Conservation (phyloP, 1,140 invertebrate species). For the Pteromalus puparum region DNA sequence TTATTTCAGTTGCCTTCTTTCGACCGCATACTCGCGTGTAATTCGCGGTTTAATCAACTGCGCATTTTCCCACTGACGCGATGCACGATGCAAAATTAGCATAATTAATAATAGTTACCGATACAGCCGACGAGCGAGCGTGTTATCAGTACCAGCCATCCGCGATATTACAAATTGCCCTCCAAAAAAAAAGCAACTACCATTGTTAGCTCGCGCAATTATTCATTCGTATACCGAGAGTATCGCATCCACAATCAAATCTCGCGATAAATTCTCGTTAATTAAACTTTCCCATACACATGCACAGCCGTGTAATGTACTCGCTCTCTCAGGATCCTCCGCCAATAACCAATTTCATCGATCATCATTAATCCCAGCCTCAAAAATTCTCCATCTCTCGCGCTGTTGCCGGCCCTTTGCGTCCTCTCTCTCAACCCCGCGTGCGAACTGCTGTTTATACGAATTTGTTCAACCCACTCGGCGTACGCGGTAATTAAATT, state of each 20-base stretch:
- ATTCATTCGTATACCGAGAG: background rate
- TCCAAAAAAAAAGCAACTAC: background rate
- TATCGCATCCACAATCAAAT: background rate
- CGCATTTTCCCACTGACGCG: too few relatives aligned
- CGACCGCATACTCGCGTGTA: too few relatives aligned
- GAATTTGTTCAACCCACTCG: conserved; percentile 8
- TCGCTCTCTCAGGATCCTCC: background rate
- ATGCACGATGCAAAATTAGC: too few relatives aligned
- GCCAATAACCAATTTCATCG: conserved; percentile 5
- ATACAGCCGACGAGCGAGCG: too few relatives aligned
- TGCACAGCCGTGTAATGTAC: background rate
- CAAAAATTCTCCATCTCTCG: background rate
- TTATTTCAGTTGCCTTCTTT: too few relatives aligned
- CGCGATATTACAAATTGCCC: background rate
- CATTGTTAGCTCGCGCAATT: background rate
- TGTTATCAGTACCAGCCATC: background rate
- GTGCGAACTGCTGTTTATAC: background rate
- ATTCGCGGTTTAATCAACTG: too few relatives aligned
- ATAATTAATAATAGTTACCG: too few relatives aligned
- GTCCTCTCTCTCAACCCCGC: too few relatives aligned
- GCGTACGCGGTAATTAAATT: conserved; percentile 24
- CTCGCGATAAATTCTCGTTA: background rate
- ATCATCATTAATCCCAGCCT: conserved; percentile 3
- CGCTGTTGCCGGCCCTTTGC: background rate
- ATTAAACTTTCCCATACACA: background rate